Base-by-base conservation (phyloP, 2,888 invertebrate genomes). In the Philereme transversata region DNA sequence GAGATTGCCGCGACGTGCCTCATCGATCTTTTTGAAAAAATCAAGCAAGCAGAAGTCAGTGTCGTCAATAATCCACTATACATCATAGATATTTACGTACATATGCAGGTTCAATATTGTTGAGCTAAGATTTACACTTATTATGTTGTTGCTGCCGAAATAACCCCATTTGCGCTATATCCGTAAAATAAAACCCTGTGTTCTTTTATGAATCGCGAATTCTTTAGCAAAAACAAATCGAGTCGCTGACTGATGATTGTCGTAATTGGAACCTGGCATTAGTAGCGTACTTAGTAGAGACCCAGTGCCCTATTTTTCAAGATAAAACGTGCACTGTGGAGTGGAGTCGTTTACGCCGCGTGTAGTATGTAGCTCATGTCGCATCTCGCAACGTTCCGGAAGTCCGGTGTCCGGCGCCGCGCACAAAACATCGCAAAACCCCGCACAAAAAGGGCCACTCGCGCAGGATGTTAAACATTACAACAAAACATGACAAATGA, bases 371-470 rank as follows among this genome's bases (percentile, higher is more conserved):
- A 72, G 65, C 71, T 72, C 62, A 70, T 78, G 77, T 76, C 79
- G 73, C 76, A 81, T 82, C 77, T 78, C 75, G 77, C 77, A 77
- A 74, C 71, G 69, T 67, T 65, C 70, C 82, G 84, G 79, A 84
- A 75, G 77, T 84, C 86, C 85, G 83, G 72, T 71, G 78, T 76
- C 76, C 78, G 77, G 71, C 70, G 70, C 71, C 72, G 67, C 71
- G 78, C 72, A 80, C 77, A 78, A 82, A 85, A 83, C 80, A 80
- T 74, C 72, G 77, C 82, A 69, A 83, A 84, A 81, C 75, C 61
- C 67, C 60, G 62, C 69, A 77, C 77, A 83, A 81, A 84, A 83
- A 74, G 77, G 75, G 71, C 73, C 44, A 67, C 69, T 71, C 72
- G 71, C 67, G 68, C 75, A 77, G 80, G 75, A 81, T 77, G 81